Evolutionary conservation across 2,113 vertebrate species (phyloP).

Genomic region (Rhizomys pruinosus): DNA sequence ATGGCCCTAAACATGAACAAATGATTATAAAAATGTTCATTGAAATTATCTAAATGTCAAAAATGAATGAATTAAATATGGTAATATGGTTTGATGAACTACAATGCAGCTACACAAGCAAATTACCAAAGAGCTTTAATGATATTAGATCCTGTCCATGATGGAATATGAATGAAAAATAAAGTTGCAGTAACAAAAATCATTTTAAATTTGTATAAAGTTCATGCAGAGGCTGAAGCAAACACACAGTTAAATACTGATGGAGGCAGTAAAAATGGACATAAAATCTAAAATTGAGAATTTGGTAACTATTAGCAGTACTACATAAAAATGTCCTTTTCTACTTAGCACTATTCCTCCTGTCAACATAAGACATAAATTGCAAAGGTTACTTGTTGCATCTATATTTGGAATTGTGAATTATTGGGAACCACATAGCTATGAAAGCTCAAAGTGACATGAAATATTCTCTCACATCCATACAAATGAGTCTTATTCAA

Average conservation of each 20-base stretch:
- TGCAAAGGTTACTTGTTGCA: neutral
- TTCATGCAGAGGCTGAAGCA: neutral
- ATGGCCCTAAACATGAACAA: neutral
- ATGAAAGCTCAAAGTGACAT: neutral
- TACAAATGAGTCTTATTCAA: neutral
- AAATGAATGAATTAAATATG: neutral
- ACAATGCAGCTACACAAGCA: neutral
- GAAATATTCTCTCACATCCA: constrained; percentile 8
- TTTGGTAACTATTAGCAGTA: neutral
- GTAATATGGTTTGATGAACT: neutral
- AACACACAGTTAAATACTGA: neutral
- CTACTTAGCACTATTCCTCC: neutral
- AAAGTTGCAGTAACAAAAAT: neutral
- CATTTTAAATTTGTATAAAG: constrained; percentile 35
- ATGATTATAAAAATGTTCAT: constrained; percentile 4
- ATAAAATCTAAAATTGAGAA: neutral
- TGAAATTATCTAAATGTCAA: neutral
- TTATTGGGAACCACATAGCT: neutral
- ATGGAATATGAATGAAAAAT: neutral
- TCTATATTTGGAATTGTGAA: neutral
- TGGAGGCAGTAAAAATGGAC: neutral
- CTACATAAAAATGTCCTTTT: neutral
- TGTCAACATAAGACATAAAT: constrained; percentile 7
- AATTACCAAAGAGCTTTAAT: neutral
- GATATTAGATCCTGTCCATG: neutral